Base-by-base conservation (phyloP, 1,140 invertebrate genomes). In the Eupeodes corollae region DNA sequence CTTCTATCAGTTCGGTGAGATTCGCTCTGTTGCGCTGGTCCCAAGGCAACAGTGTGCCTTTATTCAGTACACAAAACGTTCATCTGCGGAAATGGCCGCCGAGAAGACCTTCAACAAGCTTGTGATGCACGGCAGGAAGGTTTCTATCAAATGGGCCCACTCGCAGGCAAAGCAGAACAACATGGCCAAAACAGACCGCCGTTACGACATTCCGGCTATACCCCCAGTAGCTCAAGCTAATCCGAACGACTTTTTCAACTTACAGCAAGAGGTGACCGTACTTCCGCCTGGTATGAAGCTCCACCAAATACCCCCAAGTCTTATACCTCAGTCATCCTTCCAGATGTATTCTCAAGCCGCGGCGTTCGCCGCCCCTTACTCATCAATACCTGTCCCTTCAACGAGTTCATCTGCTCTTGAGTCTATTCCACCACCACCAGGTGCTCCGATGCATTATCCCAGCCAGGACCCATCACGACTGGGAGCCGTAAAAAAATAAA, bases 1-100 rank as follows among this genome's bases (percentile, higher is more conserved):
- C 63, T 99, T 99, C 65, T 99, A 99, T 73, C 95, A 99, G 68
- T 99, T 90, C 74, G 96, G 96, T n/a, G 96, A 99, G 71, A 96
- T 99, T 45, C 79, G 96, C 18, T 87, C 85, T 2, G 77, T 99
- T 2, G 94, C 91, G 37, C 75, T 98, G 53, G 88, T 98, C 2
- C 79, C 81, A 0, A 83, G 91, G 54, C 93, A 98, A 57, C 92
- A 96, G 57, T 99, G 95, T 76, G 94, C 93, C 1, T 99, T 99
- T 69, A 86, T 99, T 6, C 92, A 98, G 62, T 99, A 92, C 66
- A 97, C 93, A 0, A 84, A 83, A 30, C 74, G 97, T 49, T 73
- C 75, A 42, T 83, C 91, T 1, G 91, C 96, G 0, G 96, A 99
- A 70, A 69, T 83, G 49, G 95, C 95, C 11, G 92, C 93, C 3